Evolutionary conservation across 2,888 invertebrate genomes (phyloP).

Genomic region (Chrysomela aeneicollis): DNA sequence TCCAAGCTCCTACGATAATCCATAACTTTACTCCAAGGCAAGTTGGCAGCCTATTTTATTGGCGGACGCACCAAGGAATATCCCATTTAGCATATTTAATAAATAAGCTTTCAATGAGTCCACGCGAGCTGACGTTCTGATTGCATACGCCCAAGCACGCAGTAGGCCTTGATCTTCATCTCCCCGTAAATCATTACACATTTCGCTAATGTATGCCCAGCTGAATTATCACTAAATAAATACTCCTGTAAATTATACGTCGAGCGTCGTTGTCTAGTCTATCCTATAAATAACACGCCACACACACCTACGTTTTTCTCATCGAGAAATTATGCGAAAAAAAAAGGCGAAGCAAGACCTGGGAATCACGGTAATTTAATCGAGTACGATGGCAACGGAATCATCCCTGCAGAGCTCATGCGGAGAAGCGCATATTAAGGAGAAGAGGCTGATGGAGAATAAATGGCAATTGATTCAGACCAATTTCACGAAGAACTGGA

Average conservation of each 20-base stretch:
- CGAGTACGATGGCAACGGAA: background rate
- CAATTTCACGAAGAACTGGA: no score
- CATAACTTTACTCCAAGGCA: no score
- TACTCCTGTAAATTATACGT: background rate
- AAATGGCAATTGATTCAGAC: no score
- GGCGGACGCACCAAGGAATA: no score
- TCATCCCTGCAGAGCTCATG: background rate
- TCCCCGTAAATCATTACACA: background rate
- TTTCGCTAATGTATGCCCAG: background rate
- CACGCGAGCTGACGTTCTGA: background rate
- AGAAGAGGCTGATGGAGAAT: no score
- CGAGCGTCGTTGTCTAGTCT: background rate
- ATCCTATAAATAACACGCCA: constrained; percentile 26
- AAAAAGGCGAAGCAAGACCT: background rate
- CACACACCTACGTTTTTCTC: constrained; percentile 21
- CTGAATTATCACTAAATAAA: background rate
- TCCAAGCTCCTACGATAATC: no score
- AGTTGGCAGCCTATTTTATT: no score
- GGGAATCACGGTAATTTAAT: background rate
- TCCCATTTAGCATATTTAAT: no score
- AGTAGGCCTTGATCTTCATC: background rate
- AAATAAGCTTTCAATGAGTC: background rate
- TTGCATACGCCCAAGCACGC: background rate
- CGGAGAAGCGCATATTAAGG: background rate
- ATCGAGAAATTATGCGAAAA: background rate